A percentile compares a stretch with the other conserved stretches of the same genome.
phyloP scores from a whole-genome alignment of 2,888 invertebrate species.

The Sinhomidia bicolor region DNA sequence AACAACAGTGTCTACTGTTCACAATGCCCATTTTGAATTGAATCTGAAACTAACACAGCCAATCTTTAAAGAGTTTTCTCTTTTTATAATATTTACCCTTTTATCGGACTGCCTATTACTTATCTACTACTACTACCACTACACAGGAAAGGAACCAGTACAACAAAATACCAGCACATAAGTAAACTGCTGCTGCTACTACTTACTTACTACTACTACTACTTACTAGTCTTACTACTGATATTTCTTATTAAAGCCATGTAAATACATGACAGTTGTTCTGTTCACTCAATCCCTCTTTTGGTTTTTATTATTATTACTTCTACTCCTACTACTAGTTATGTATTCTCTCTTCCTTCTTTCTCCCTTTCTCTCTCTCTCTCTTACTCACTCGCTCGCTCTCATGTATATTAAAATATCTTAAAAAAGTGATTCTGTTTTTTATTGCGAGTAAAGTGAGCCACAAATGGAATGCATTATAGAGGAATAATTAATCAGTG shows the following conservation, averaged over 20 bases:
- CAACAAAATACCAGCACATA: too few species aligned
- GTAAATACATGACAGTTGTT: conserved; percentile 60
- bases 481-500: too few species aligned
- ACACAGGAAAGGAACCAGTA: neutral
- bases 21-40: neutral
- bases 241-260: too few species aligned
- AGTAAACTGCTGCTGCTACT: too few species aligned
- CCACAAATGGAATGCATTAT: too few species aligned
- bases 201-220: neutral
- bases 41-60: neutral
- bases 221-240: too few species aligned
- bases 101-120: neutral
- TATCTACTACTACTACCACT: too few species aligned
- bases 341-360: neutral
- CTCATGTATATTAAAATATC: conserved; percentile 1
- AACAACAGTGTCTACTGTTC: neutral
- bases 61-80: neutral
- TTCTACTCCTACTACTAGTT: neutral
- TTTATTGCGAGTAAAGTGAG: neutral
- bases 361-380: neutral
- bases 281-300: neutral
- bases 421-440: neutral
- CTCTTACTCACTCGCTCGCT: neutral
- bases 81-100: neutral
- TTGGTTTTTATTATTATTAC: neutral